A percentile compares a stretch with the other conserved stretches of the same genome.
phyloP scores from a whole-genome alignment of 2,888 invertebrate genomes.

The Clunio marinus region DNA sequence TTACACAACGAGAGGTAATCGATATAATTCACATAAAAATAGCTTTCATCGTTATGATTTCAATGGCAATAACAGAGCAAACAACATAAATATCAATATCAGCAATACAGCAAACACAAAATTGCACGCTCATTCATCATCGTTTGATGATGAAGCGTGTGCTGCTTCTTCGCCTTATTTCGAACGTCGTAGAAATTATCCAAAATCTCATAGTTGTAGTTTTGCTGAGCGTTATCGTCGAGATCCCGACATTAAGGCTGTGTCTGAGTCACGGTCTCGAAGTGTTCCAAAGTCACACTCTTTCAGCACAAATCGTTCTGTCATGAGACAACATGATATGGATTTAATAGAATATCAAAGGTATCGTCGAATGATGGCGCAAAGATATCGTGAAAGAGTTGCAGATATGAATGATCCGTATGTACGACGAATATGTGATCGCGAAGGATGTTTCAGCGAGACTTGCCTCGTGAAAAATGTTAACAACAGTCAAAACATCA shows the following conservation, averaged over 20 bases:
- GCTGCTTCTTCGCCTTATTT: constrained; percentile 11
- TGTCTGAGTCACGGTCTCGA: constrained; percentile 44
- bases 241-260: constrained; percentile 41
- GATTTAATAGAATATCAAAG: constrained; percentile 37
- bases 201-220: constrained; percentile 51
- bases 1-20: constrained; percentile 26
- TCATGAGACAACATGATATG: constrained; percentile 28
- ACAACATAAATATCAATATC: constrained; percentile 37
- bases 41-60: constrained; percentile 26
- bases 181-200: constrained; percentile 47
- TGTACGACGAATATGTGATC: constrained; percentile 34
- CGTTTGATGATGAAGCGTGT: constrained; percentile 23
- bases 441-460: constrained; percentile 39
- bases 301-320: constrained; percentile 42
- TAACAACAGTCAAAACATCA: constrained; percentile 31
- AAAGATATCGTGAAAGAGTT: neutral
- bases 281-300: constrained; percentile 51
- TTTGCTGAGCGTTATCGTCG: constrained; percentile 47
- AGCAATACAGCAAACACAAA: constrained; percentile 27
- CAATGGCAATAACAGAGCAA: constrained; percentile 31
- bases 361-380: constrained; percentile 28
- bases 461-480: constrained; percentile 38
- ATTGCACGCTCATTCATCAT: constrained; percentile 30
- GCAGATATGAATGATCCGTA: neutral
- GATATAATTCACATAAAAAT: constrained; percentile 26